phyloP scores from a whole-genome alignment of 1,140 invertebrate genomes.

The silkworm (Bombyx mori) region DNA sequence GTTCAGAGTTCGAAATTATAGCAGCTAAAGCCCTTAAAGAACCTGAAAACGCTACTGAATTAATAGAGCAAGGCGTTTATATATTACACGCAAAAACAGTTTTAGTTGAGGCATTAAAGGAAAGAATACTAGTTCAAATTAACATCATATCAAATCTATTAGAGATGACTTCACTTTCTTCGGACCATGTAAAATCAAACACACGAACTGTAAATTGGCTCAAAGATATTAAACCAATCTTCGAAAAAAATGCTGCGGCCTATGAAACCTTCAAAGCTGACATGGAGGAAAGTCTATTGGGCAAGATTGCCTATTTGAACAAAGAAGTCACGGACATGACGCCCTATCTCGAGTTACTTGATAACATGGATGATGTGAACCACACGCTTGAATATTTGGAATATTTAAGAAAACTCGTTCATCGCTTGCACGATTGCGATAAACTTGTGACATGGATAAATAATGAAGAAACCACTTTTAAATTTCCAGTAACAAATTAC shows the following conservation, averaged over 20 bases:
- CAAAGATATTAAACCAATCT: conserved; percentile 78
- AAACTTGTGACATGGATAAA: conserved; percentile 88
- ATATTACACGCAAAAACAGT: conserved; percentile 76
- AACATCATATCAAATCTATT: conserved; percentile 77
- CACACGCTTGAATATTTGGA: conserved; percentile 77
- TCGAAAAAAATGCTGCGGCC: conserved; percentile 79
- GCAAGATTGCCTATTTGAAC: conserved; percentile 78
- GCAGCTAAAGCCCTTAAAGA: conserved; percentile 73
- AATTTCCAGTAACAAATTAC: conserved; percentile 82
- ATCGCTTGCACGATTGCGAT: conserved; percentile 80
- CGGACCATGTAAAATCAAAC: conserved; percentile 78
- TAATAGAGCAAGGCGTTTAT: conserved; percentile 79
- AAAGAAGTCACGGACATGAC: conserved; percentile 79
- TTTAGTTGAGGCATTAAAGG: conserved; percentile 73
- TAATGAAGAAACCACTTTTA: conserved; percentile 89
- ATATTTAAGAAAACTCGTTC: conserved; percentile 80
- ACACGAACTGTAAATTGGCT: conserved; percentile 81
- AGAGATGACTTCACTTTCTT: conserved; percentile 76
- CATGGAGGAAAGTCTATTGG: conserved; percentile 83
- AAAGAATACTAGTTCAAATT: conserved; percentile 75
- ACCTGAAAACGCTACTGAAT: conserved; percentile 79
- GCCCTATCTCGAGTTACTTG: conserved; percentile 76
- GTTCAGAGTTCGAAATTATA: conserved; percentile 75
- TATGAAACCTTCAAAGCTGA: conserved; percentile 85
- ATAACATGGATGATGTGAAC: conserved; percentile 79